phyloP scores from a whole-genome alignment of 2,113 vertebrate species.

The Syrrhaptes paradoxus region DNA sequence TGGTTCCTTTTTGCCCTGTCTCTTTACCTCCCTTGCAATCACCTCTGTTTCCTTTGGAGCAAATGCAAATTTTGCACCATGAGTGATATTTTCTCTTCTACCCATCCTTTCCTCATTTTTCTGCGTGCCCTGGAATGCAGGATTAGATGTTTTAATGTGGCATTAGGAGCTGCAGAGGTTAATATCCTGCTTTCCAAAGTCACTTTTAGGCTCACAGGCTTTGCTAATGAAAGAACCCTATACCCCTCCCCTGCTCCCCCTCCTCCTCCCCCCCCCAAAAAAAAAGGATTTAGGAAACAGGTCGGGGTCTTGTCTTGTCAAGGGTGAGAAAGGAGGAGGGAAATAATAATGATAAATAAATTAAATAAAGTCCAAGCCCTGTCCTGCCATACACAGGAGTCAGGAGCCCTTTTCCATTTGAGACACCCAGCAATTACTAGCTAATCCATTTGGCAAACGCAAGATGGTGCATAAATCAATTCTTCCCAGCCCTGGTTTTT shows the following conservation, averaged over 20 bases:
- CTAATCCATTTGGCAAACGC: slow-evolving; percentile 73
- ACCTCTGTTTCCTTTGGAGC: background rate
- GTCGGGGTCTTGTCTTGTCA: background rate
- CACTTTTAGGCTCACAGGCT: background rate
- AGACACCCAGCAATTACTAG: slow-evolving; percentile 10
- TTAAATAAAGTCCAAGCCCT: slow-evolving; percentile 3
- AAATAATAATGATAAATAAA: slow-evolving; percentile 44
- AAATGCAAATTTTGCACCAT: background rate
- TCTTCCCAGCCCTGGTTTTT: slow-evolving; percentile 13
- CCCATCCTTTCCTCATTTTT: background rate
- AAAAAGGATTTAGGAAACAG: slow-evolving; percentile 34
- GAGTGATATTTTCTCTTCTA: background rate
- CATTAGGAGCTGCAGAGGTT: slow-evolving; percentile 11
- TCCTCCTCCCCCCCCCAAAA: too few species aligned
- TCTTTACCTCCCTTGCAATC: background rate
- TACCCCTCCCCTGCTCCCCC: background rate
- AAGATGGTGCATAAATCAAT: background rate
- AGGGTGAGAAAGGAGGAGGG: slow-evolving; percentile 9
- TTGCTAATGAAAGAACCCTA: slow-evolving; percentile 27
- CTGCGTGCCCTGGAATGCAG: slow-evolving; percentile 42
- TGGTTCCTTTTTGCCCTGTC: background rate
- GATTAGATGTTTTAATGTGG: slow-evolving; percentile 13
- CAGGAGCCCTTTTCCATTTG: slow-evolving; percentile 3
- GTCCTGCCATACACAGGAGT: background rate
- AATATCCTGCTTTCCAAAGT: slow-evolving; percentile 49